Evolutionary conservation across 37 sponge, comb jelly and placozoan genomes (phyloP).

Genomic region (Eunapius fragilis): DNA sequence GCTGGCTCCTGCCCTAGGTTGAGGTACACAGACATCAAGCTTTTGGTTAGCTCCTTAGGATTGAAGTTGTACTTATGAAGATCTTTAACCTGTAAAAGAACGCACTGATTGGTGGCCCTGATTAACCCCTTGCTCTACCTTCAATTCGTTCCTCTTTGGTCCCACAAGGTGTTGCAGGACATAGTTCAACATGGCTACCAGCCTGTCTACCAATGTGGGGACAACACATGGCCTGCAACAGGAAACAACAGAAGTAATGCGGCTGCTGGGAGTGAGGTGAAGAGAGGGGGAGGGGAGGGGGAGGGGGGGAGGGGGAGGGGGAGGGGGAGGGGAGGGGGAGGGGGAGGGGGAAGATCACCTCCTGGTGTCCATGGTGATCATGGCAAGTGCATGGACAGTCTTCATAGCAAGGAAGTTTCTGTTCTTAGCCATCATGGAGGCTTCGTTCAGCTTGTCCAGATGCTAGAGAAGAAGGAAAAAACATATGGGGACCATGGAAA

Average conservation of each 20-base stretch:
- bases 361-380: conserved; percentile 45
- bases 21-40: conserved; percentile 78
- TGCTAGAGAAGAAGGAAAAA: conserved; percentile 6
- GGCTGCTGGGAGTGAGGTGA: background rate
- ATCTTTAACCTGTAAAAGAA: conserved; percentile 71
- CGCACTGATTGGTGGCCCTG: too few relatives aligned
- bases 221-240: conserved; percentile 51
- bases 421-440: conserved; percentile 66
- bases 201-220: conserved; percentile 80
- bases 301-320: background rate
- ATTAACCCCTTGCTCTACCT: conserved; percentile 57
- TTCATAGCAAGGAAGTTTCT: conserved; percentile 69
- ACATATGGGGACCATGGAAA: background rate
- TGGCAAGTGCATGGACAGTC: conserved; percentile 71
- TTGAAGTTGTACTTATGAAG: conserved; percentile 75
- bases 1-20: conserved; percentile 61
- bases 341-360: conserved; percentile 4
- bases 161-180: conserved; percentile 91
- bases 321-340: background rate
- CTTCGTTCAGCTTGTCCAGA: conserved; percentile 60
- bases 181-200: conserved; percentile 97
- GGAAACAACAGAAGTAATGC: background rate
- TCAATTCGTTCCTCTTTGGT: conserved; percentile 79
- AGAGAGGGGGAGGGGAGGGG: background rate
- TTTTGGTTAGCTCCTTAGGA: conserved; percentile 76